Evolutionary conservation across 2,888 invertebrate genomes (phyloP).

Genomic region (Lithophane semibrunnea): DNA sequence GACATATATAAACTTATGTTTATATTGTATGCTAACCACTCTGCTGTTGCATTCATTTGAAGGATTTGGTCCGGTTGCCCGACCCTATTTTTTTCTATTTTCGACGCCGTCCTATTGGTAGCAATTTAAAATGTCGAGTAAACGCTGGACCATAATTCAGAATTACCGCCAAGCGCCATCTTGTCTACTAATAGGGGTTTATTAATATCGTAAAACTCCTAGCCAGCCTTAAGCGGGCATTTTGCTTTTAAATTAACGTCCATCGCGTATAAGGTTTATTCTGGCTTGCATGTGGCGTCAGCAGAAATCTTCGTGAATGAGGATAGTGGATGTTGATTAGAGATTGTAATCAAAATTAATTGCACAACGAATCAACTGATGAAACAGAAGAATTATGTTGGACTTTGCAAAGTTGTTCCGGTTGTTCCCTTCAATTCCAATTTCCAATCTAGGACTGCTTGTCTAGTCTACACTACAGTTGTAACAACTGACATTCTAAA

Average conservation of each 20-base stretch:
- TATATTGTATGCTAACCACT: conserved; percentile 58
- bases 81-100: conserved; percentile 47
- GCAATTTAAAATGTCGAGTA: conserved; percentile 62
- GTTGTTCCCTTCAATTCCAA: conserved; percentile 3
- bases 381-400: conserved; percentile 32
- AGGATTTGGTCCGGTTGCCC: conserved; percentile 55
- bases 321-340: conserved; percentile 47
- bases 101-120: conserved; percentile 48
- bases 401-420: conserved; percentile 10
- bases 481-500: conserved; percentile 33
- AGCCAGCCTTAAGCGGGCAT: conserved; percentile 70
- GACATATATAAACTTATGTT: conserved; percentile 54
- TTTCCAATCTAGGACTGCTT: neutral
- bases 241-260: conserved; percentile 75
- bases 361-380: conserved; percentile 40
- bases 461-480: neutral
- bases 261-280: conserved; percentile 49
- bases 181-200: conserved; percentile 77
- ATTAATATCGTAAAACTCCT: conserved; percentile 79
- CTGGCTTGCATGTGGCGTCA: conserved; percentile 43
- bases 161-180: conserved; percentile 73
- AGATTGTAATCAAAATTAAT: conserved; percentile 46
- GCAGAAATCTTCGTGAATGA: conserved; percentile 49
- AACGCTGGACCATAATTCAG: conserved; percentile 67
- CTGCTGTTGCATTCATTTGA: conserved; percentile 65